Evolutionary conservation across 2,113 vertebrate genomes (phyloP).

Genomic region (Alligator mississippiensis): DNA sequence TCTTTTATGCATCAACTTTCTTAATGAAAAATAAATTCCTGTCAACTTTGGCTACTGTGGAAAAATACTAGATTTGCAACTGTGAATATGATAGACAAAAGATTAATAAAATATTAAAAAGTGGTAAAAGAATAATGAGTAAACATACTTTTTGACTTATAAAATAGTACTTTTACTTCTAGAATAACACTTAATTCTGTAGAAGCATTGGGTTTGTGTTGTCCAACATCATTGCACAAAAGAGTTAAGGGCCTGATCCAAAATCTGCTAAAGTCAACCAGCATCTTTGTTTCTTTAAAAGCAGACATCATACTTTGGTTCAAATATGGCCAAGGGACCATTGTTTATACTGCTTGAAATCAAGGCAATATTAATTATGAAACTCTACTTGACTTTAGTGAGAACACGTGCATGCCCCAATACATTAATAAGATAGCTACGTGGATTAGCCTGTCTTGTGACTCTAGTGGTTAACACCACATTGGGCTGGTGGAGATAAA

Average conservation of each 20-base stretch:
- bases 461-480: too few relatives aligned
- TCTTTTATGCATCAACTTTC: constrained; percentile 37
- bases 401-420: neutral
- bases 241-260: neutral
- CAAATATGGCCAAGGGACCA: accelerated
- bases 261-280: neutral
- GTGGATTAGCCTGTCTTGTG: too few relatives aligned
- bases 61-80: neutral
- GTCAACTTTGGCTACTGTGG: neutral
- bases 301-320: neutral
- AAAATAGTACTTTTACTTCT: neutral
- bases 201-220: neutral
- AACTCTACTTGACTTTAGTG: neutral
- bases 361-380: neutral
- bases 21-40: neutral
- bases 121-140: neutral
- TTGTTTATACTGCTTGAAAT: neutral
- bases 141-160: neutral
- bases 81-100: neutral
- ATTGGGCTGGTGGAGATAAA: too few relatives aligned
- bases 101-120: neutral
- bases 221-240: neutral
- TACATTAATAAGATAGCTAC: too few relatives aligned
- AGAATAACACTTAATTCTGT: neutral
- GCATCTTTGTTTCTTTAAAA: constrained; percentile 3